phyloP scores from a whole-genome alignment of 2,888 invertebrate genomes.

The Drosophila paucipuncta region DNA sequence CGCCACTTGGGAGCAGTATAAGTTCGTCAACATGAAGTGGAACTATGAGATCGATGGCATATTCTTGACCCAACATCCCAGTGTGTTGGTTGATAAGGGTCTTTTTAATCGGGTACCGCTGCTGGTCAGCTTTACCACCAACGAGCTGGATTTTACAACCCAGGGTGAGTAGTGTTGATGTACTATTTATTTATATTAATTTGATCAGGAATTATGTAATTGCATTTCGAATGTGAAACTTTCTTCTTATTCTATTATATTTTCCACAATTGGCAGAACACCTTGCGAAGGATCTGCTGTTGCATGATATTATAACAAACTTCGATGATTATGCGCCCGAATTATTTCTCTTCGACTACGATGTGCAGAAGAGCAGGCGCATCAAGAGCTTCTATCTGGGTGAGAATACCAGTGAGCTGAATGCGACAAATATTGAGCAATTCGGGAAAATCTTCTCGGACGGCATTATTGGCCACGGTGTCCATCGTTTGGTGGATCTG shows the following conservation, averaged over 20 bases:
- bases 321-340: slow-evolving; percentile 81
- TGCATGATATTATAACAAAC: slow-evolving; percentile 70
- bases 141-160: slow-evolving; percentile 86
- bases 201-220: background rate
- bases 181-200: background rate
- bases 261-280: slow-evolving; percentile 24
- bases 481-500: slow-evolving; percentile 87
- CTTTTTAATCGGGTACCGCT: slow-evolving; percentile 87
- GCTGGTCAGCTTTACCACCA: slow-evolving; percentile 87
- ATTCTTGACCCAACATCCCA: slow-evolving; percentile 87
- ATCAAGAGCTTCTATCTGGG: slow-evolving; percentile 65
- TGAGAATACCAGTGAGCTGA: background rate
- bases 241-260: background rate
- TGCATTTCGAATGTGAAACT: background rate
- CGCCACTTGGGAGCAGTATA: slow-evolving; percentile 69
- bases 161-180: slow-evolving; percentile 65
- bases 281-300: slow-evolving; percentile 56
- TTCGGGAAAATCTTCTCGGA: slow-evolving; percentile 87
- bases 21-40: slow-evolving; percentile 79
- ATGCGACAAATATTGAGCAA: slow-evolving; percentile 43
- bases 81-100: slow-evolving; percentile 86
- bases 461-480: slow-evolving; percentile 86
- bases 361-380: slow-evolving; percentile 29
- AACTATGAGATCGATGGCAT: slow-evolving; percentile 87
- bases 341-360: slow-evolving; percentile 81